Percentiles rank a stretch among this genome's conserved stretches.
Evolutionary conservation across 2,797 vertebrate species (phyloP).

Genomic region (Cossypha caffra): DNA sequence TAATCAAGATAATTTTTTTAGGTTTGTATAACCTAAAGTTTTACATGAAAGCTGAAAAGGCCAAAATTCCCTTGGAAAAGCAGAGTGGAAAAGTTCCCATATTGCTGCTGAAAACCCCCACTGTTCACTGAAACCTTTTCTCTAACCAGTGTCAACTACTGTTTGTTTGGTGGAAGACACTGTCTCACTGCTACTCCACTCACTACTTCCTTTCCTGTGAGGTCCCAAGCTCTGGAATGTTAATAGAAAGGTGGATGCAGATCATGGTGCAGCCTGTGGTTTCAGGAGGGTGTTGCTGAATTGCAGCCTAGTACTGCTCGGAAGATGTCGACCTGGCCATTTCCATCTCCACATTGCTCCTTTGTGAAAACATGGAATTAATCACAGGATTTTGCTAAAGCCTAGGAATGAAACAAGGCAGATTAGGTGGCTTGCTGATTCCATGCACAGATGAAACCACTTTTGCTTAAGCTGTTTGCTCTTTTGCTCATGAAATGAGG

Average conservation of each 20-base stretch:
- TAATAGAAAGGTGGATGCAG: neutral
- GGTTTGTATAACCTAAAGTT: slow-evolving; percentile 70
- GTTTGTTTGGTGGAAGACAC: neutral
- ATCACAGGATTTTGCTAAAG: slow-evolving; percentile 22
- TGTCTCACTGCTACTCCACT: neutral
- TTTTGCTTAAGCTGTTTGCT: neutral
- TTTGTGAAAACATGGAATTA: slow-evolving; percentile 10
- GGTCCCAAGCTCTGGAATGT: neutral
- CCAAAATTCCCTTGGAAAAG: slow-evolving; percentile 52
- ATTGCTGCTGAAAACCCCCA: slow-evolving; percentile 30
- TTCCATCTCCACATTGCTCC: neutral
- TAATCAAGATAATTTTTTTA: slow-evolving; percentile 72
- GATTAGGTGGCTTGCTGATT: neutral
- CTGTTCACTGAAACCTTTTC: slow-evolving; percentile 1
- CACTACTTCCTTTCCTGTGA: neutral
- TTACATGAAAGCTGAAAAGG: slow-evolving; percentile 65
- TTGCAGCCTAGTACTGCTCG: neutral
- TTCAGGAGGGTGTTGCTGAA: neutral
- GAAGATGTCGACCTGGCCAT: neutral
- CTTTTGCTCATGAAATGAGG: neutral
- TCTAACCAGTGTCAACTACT: neutral
- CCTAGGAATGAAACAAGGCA: neutral
- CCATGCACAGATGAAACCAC: neutral
- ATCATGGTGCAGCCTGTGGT: neutral
- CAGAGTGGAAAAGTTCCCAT: neutral